Base-by-base conservation (phyloP, 2,113 vertebrate species). In the Opisthocomus hoazin region DNA sequence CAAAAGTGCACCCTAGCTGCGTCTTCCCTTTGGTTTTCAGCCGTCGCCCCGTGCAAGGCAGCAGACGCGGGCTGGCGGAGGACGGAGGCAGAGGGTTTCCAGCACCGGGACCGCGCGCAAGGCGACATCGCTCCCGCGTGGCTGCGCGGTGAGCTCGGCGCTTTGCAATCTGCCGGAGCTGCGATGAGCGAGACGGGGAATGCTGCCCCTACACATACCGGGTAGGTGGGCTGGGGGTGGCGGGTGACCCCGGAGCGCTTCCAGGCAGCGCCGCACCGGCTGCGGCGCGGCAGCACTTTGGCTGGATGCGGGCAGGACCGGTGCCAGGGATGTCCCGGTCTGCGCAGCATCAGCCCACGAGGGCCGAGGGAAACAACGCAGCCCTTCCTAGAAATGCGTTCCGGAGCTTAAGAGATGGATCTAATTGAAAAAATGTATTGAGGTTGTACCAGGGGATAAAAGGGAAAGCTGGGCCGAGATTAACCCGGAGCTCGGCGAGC, bases 341-440 rank as follows among this genome's bases (percentile, higher is more conserved):
- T 93, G 94, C 65, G 66, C 85, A 90, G 51, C 24, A 15, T 83
- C 94, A 87, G 63, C 94, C 89, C 82, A 4, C 1, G 6, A 18
- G 15, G 73, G 84, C 85, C 79, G 1, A 2, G 57, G 29, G 58
- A 84, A 90, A 45, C 50, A 14, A 2, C 5, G 1, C 86, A 50
- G 84, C 88, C 79, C 93, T 97, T 97, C 95, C 96, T 96, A 97
- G 96, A 97, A 96, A 95, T 50, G 92, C 9, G 17, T 27, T 74
- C 58, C 3, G 18, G 50, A 87, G 95, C 94, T 91, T 95, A 71
- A 91, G 37, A 48, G 87, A 89, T 90, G 81, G 39, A 73, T 41
- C 74, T 94, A 69, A 96, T 95, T 94, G 95, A 56, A 84, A 91
- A 75, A 21, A 51, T 34, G 14, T 51, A 16, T 27, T 1, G 53